Percentiles rank a stretch among this genome's conserved stretches.
phyloP scores from a whole-genome alignment of 2,113 vertebrate species.

The Cinclus mexicanus region DNA sequence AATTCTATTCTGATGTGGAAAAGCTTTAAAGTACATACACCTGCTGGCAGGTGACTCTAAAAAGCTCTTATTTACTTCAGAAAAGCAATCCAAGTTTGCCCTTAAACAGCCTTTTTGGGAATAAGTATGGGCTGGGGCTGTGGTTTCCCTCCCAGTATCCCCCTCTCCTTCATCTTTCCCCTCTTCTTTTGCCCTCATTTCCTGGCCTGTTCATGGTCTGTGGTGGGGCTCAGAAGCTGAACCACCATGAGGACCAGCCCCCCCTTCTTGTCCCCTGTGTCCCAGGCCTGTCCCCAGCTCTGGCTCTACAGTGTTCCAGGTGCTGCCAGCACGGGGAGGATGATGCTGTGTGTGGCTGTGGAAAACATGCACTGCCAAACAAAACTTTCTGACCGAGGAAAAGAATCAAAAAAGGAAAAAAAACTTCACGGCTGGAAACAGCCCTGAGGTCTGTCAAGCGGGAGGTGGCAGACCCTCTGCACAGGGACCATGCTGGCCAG shows the following conservation, averaged over 20 bases:
- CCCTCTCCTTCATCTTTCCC: neutral
- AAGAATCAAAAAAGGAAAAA: neutral
- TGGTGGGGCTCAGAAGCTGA: neutral
- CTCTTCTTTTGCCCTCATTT: neutral
- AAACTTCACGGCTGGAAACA: neutral
- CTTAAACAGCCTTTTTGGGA: neutral
- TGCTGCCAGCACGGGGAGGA: neutral
- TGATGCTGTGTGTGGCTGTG: neutral
- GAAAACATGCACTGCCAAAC: neutral
- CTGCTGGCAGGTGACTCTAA: neutral
- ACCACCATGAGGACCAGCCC: accelerated
- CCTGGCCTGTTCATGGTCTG: neutral
- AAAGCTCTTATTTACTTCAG: neutral
- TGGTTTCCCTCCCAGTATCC: accelerated
- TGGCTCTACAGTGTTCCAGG: neutral
- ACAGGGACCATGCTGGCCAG: neutral
- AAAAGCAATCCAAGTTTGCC: neutral
- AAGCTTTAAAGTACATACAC: neutral
- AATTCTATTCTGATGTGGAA: neutral
- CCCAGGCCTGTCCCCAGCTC: neutral
- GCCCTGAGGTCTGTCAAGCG: neutral
- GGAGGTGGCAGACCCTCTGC: neutral
- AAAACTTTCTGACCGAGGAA: neutral
- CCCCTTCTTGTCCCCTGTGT: neutral
- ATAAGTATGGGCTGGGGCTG: neutral